phyloP scores from a whole-genome alignment of 2,113 vertebrate species.

The Rhipidura dahli region DNA sequence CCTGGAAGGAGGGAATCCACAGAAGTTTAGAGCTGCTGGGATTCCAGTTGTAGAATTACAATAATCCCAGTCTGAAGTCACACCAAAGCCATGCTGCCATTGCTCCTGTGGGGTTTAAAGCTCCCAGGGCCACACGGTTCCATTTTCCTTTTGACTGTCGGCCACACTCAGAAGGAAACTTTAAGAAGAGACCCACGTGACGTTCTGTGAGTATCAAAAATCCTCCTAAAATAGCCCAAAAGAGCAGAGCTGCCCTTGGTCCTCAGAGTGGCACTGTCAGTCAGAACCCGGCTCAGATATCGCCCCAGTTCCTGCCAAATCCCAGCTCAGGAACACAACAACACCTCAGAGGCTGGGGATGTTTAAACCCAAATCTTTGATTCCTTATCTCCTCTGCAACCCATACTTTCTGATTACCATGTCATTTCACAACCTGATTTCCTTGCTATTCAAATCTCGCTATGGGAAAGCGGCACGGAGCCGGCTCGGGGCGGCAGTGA shows the following conservation, averaged over 20 bases:
- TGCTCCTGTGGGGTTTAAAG: not conserved
- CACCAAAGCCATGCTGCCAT: fast-evolving
- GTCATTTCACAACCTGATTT: not conserved
- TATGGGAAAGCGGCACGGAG: not conserved
- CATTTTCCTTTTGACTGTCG: not conserved
- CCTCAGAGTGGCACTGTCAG: fast-evolving
- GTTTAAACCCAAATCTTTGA: not conserved
- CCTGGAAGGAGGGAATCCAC: slow-evolving; percentile 50
- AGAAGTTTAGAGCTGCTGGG: not conserved
- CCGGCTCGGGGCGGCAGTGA: fast-evolving
- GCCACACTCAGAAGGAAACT: not conserved
- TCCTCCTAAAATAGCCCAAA: not conserved
- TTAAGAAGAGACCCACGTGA: not conserved
- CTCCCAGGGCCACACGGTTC: not conserved
- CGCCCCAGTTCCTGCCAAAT: not conserved
- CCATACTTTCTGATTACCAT: not conserved
- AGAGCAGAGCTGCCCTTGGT: fast-evolving
- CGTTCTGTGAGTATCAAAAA: fast-evolving
- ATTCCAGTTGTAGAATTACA: fast-evolving
- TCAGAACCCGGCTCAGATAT: fast-evolving
- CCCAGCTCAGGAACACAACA: not conserved
- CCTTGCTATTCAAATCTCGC: slow-evolving; percentile 2
- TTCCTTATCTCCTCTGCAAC: not conserved
- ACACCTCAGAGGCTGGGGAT: not conserved
- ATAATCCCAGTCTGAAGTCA: too few relatives aligned